phyloP scores from a whole-genome alignment of 2,888 invertebrate genomes.

The Isoperla grammatica region DNA sequence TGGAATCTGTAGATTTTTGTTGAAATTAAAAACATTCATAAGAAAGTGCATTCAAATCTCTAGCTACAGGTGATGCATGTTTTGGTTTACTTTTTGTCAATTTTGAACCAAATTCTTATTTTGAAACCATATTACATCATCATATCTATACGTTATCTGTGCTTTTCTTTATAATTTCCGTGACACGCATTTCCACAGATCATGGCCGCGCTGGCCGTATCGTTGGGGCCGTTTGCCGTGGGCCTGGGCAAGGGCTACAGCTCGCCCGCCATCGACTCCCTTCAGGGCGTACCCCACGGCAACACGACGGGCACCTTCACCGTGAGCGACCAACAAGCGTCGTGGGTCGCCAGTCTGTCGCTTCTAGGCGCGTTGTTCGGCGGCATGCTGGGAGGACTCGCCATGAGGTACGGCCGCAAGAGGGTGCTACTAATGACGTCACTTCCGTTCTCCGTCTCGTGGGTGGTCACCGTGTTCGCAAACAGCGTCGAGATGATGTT shows the following conservation, averaged over 20 bases:
- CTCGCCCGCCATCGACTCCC: slow-evolving; percentile 73
- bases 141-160: too few relatives aligned
- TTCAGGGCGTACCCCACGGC: slow-evolving; percentile 38
- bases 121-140: too few relatives aligned
- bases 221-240: slow-evolving; percentile 71
- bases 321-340: slow-evolving; percentile 60
- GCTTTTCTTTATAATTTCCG: too few relatives aligned
- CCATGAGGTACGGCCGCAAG: slow-evolving; percentile 67
- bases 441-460: slow-evolving; percentile 70
- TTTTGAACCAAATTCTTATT: too few relatives aligned
- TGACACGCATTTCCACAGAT: slow-evolving; percentile 51
- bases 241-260: slow-evolving; percentile 78
- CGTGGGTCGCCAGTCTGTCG: slow-evolving; percentile 76
- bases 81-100: too few relatives aligned
- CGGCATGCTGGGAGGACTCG: slow-evolving; percentile 71
- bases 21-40: too few relatives aligned
- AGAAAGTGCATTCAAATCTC: too few relatives aligned
- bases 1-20: too few relatives aligned
- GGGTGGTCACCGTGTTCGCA: slow-evolving; percentile 75
- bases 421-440: slow-evolving; percentile 65
- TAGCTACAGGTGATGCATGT: too few relatives aligned
- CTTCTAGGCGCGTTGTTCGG: slow-evolving; percentile 75
- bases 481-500: slow-evolving; percentile 74
- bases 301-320: slow-evolving; percentile 28
- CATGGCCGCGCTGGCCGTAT: slow-evolving; percentile 70